Base-by-base conservation (phyloP, 2,888 invertebrate genomes). In the Cephus sareptanus region DNA sequence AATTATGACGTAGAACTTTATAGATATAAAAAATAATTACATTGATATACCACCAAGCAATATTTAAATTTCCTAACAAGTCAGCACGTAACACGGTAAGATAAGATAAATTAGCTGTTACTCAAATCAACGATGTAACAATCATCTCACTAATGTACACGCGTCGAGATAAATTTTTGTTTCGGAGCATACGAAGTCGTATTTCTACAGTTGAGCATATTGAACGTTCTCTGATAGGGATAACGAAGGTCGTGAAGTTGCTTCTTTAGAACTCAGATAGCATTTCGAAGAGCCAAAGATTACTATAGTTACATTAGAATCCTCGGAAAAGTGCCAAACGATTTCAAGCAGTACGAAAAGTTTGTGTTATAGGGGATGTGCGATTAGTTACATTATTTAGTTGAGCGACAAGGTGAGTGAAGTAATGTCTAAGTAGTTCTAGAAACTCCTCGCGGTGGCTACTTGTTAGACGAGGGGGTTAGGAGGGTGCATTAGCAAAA, bases 401-500 rank as follows among this genome's bases (percentile, higher is more conserved):
- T 34, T 56, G 74, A 74, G 34, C 73, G 9, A 23, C 34, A 75
- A 76, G 76, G 74, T 76, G 71, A 76, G 35, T 34, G 40, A 70
- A 79, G 76, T 77, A 77, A 81, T 79, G 78, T 81, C 79, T 81
- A 82, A 83, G 79, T 81, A 81, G 79, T 82, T 79, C 76, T 69
- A 79, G 80, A 84, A 82, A 85, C 81, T 85, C 79, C 77, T 80
- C 83, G 80, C 79, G 81, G 9, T 34, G 74, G 77, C 79, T 79
- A 34, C 69, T 74, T 69, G 69, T 73, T 56, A 56, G 56, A 74
- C 73, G 68, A 40, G 56, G 12, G 75, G 11, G 74, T 13, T 15
- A 40, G 74, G 31, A 40, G 77, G 81, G 86, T 88, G 87, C 89
- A 90, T 90, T 90, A 90, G 87, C 83, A 89, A 89, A 90, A 90